Conservation (phyloP, 2,113 vertebrate genomes). For the Gobius niger region DNA sequence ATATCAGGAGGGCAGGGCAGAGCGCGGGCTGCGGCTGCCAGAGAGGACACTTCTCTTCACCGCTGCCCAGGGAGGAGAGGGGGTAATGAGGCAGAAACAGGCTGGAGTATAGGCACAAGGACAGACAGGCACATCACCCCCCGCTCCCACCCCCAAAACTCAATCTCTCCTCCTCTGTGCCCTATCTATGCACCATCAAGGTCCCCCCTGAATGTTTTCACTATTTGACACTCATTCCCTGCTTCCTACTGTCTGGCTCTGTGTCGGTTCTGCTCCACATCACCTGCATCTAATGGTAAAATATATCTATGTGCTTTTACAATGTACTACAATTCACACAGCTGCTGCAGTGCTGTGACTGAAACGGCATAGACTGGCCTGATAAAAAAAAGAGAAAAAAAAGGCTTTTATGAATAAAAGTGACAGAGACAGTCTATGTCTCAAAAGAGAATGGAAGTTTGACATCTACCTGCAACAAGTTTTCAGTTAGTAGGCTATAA, state of each 20-base stretch:
- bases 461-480: background rate
- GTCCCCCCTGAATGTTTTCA: constrained; percentile 38
- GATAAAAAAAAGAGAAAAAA: background rate
- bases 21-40: constrained; percentile 59
- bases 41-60: constrained; percentile 76
- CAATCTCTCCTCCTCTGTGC: constrained; percentile 46
- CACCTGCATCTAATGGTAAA: constrained; percentile 47
- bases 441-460: background rate
- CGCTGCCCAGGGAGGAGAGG: constrained; percentile 75
- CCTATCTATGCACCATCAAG: constrained; percentile 54
- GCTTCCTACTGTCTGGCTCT: constrained; percentile 37
- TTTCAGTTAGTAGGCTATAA: background rate
- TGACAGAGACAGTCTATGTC: background rate
- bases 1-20: constrained; percentile 74
- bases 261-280: constrained; percentile 59
- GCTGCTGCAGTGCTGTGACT: constrained; percentile 22
- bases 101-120: constrained; percentile 73
- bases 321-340: constrained; percentile 9
- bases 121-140: constrained; percentile 50
- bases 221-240: constrained; percentile 45
- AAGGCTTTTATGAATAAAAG: background rate
- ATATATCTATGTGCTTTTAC: constrained; percentile 48
- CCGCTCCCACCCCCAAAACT: constrained; percentile 52
- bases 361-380: constrained; percentile 1
- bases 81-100: constrained; percentile 80